Base-by-base conservation (phyloP, 2,113 vertebrate genomes). In the Microcebus griseorufus region DNA sequence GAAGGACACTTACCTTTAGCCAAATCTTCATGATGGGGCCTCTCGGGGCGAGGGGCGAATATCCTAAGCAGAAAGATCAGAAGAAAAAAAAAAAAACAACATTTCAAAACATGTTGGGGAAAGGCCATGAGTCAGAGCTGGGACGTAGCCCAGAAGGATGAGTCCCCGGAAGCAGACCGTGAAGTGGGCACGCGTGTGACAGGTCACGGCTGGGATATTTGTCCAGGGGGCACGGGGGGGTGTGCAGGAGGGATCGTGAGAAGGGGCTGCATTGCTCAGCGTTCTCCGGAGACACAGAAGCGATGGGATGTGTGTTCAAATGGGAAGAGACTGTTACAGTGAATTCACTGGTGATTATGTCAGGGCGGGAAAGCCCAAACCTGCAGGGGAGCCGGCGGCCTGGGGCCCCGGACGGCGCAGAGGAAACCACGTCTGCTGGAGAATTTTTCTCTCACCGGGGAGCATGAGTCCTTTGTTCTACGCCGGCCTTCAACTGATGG, bases 131-230 rank as follows among this genome's bases (percentile, higher is more conserved):
- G 29, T n/a, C 75, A 22, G 45, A 51, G 32, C 12, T 16, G 42
- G 70, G 39, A 22, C 4, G 3, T 29, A 48, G 53, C 45, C 42
- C 3, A 1, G 42, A 72, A n/a, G 64, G 37, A 10, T 2, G n/a
- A 29, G 37, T 62, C 3, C 9, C 34, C 27, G 2, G 45, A 29
- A 27, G 14, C 88, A 27, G 69, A 53, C 25, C 22, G 1, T 1
- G 27, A 13, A 67, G 45, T 8, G n/a, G 55, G 14, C 4, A 14
- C 4, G 0, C 0, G 1, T 27, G 60, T 29, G 25, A 34, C 70
- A 48, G 22, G 39, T 12, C 39, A 58, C 32, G 9, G 27, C 27
- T 25, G 17, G 32, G 72, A 3, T 1, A 0, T 51, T 3, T 27
- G 29, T 8, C 32, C 73, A 37, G 23, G 37, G 9, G 32, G 7